These are phyloP conservation scores for Aricia artaxerxes DNA, from an alignment of 2,888 invertebrate genomes.

Conservation along the genomic window DNA sequence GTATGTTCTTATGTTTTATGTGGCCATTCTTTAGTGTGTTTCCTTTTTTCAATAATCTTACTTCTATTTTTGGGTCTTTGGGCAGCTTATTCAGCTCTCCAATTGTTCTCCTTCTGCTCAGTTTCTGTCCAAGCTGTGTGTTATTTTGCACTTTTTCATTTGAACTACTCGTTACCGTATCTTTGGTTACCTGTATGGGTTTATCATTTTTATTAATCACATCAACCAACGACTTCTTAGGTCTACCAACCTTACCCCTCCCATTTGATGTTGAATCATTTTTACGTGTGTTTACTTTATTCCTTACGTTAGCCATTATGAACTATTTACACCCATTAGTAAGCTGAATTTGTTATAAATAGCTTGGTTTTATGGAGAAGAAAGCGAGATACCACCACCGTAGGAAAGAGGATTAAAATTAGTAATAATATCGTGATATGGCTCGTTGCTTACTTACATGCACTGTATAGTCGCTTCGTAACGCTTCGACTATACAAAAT, in stretches of 20 bases:
- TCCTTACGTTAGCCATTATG: slow-evolving; percentile 70
- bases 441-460: slow-evolving; percentile 66
- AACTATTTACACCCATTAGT: slow-evolving; percentile 55
- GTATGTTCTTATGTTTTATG: slow-evolving; percentile 44
- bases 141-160: slow-evolving; percentile 50
- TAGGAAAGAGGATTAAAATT: slow-evolving; percentile 52
- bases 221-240: slow-evolving; percentile 56
- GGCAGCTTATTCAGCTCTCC: slow-evolving; percentile 37
- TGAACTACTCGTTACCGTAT: slow-evolving; percentile 41
- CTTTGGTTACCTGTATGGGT: slow-evolving; percentile 44
- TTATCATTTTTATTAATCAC: slow-evolving; percentile 46
- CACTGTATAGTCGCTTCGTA: slow-evolving; percentile 70
- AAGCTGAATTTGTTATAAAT: slow-evolving; percentile 52
- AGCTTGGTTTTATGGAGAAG: slow-evolving; percentile 44
- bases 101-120: slow-evolving; percentile 33
- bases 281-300: slow-evolving; percentile 61
- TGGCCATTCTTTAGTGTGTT: slow-evolving; percentile 53
- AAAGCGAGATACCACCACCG: slow-evolving; percentile 63
- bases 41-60: slow-evolving; percentile 36
- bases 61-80: slow-evolving; percentile 37
- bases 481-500: slow-evolving; percentile 69
- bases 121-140: slow-evolving; percentile 25
- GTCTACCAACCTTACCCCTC: slow-evolving; percentile 50
- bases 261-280: slow-evolving; percentile 51
- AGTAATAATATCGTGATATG: slow-evolving; percentile 45